Conservation (phyloP, 2,113 vertebrate genomes). For the Cavia porcellus region DNA sequence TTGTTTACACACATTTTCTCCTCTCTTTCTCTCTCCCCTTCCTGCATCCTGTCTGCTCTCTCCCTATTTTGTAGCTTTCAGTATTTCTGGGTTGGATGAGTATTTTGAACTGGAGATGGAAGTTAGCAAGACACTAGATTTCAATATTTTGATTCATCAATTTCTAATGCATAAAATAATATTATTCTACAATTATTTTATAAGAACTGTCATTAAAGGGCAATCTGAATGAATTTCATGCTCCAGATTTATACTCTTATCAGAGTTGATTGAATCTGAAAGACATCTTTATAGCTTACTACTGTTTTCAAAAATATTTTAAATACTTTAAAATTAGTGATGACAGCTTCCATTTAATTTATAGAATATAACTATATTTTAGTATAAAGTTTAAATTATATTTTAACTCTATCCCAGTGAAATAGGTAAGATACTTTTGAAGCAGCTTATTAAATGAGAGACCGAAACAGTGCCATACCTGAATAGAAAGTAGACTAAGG, state of each 20-base stretch:
- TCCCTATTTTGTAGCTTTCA: background rate
- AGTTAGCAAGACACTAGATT: background rate
- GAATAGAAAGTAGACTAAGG: background rate
- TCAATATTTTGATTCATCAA: conserved; percentile 24
- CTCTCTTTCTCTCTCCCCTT: background rate
- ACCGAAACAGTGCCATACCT: background rate
- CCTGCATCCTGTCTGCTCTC: background rate
- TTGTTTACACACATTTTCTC: background rate
- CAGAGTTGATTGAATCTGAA: background rate
- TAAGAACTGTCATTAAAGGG: background rate
- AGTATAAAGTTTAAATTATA: background rate
- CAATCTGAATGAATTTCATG: background rate
- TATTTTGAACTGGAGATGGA: background rate
- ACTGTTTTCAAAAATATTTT: conserved; percentile 5
- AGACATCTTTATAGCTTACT: background rate
- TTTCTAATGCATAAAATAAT: background rate
- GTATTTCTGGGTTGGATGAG: background rate
- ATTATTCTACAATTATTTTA: background rate
- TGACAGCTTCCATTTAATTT: background rate
- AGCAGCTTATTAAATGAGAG: background rate
- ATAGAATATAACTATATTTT: background rate
- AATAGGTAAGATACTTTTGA: background rate
- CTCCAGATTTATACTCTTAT: background rate
- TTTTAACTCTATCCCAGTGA: background rate
- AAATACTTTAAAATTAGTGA: background rate